Evolutionary conservation across 2,888 invertebrate species (phyloP).

Genomic region (Tenthredo mesomela): DNA sequence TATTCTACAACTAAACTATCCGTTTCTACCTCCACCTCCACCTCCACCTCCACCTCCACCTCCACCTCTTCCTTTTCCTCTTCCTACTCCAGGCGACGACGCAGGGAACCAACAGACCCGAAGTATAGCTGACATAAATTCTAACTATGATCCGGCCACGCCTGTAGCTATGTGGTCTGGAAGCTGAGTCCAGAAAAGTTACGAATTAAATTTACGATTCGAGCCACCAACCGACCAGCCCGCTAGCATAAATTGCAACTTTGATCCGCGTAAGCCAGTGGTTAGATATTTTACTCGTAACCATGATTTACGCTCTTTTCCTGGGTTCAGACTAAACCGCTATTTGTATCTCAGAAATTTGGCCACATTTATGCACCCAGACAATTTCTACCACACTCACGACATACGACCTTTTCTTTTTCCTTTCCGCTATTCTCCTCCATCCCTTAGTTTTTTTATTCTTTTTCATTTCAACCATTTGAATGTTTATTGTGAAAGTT

Average conservation of each 20-base stretch:
- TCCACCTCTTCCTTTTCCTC: not conserved
- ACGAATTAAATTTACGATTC: slow-evolving; percentile 48
- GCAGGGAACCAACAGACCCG: slow-evolving; percentile 12
- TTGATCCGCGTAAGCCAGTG: slow-evolving; percentile 40
- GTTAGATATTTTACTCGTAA: slow-evolving; percentile 34
- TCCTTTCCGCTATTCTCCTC: not conserved
- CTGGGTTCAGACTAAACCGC: not conserved
- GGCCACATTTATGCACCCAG: not conserved
- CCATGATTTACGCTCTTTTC: slow-evolving; percentile 27
- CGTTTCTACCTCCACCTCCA: not conserved
- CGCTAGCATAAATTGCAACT: slow-evolving; percentile 29
- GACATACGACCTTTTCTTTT: not conserved
- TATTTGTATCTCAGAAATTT: not conserved
- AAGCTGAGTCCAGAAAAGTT: slow-evolving; percentile 26
- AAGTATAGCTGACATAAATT: slow-evolving; percentile 45
- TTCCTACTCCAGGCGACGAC: slow-evolving; percentile 26
- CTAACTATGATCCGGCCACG: slow-evolving; percentile 49
- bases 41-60: not conserved
- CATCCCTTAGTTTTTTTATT: not conserved
- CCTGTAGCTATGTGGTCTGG: slow-evolving; percentile 14
- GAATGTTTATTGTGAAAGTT: not conserved
- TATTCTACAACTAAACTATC: slow-evolving; percentile 8
- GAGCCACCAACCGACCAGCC: not conserved
- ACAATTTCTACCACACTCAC: not conserved
- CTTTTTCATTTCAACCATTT: not conserved